These are phyloP conservation scores for Dipodomys merriami DNA, from an alignment of 2,113 vertebrate species.

Conservation along the genomic window DNA sequence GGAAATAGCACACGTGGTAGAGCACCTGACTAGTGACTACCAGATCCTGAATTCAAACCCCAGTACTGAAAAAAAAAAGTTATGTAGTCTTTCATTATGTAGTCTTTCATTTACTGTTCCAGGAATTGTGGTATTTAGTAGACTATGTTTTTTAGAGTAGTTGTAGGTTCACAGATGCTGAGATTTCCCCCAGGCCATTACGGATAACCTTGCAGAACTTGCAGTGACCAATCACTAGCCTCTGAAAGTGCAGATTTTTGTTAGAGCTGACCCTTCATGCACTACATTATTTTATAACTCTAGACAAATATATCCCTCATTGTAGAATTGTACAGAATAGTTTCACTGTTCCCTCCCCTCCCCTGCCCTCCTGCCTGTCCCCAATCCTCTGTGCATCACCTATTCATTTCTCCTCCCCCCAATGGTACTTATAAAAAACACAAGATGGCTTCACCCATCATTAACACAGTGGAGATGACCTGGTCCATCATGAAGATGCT, in stretches of 20 bases:
- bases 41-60: too few species aligned
- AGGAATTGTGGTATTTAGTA: background rate
- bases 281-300: background rate
- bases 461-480: background rate
- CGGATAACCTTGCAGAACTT: background rate
- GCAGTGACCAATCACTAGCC: background rate
- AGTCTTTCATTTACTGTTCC: background rate
- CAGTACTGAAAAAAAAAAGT: background rate
- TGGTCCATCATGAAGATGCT: conserved; percentile 11
- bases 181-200: background rate
- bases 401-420: background rate
- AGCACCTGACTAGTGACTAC: too few species aligned
- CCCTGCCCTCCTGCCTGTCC: too few species aligned
- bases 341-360: background rate
- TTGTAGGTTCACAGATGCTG: background rate
- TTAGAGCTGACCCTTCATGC: background rate
- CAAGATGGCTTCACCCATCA: background rate
- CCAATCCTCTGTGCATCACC: background rate
- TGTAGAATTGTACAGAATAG: background rate
- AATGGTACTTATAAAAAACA: background rate
- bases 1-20: too few species aligned
- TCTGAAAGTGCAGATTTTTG: background rate
- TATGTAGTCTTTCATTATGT: background rate
- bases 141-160: background rate
- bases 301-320: background rate